Percentiles rank a stretch among this genome's conserved stretches.
Evolutionary conservation across 1,140 invertebrate genomes (phyloP).

Genomic region (Oncopodura yosiiana): DNA sequence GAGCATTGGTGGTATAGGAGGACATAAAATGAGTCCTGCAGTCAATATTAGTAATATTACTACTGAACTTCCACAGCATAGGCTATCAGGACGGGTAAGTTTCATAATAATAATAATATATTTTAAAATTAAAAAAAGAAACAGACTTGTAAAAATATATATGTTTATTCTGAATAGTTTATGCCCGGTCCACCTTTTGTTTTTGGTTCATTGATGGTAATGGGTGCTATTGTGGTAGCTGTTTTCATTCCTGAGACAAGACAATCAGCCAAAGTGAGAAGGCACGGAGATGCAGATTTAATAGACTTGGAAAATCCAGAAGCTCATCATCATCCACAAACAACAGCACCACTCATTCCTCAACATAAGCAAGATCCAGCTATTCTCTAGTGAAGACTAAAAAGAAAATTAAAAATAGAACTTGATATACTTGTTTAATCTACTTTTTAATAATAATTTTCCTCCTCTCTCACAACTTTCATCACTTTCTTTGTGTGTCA

Average conservation of each 20-base stretch:
- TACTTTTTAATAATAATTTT: neutral
- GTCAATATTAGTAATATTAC: slow-evolving; percentile 11
- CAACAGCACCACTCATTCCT: slow-evolving; percentile 62
- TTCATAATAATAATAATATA: slow-evolving; percentile 36
- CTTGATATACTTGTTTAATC: too few relatives aligned
- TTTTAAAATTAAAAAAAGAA: too few relatives aligned
- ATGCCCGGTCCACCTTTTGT: slow-evolving; percentile 99
- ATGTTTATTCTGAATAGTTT: slow-evolving; percentile 47
- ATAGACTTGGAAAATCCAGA: slow-evolving; percentile 35
- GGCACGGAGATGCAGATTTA: slow-evolving; percentile 34
- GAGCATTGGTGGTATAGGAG: slow-evolving; percentile 32
- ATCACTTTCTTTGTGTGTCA: too few relatives aligned
- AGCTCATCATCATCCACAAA: slow-evolving; percentile 41
- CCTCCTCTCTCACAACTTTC: neutral
- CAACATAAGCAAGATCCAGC: slow-evolving; percentile 53
- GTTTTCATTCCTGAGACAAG: slow-evolving; percentile 79
- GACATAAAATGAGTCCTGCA: neutral
- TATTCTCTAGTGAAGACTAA: slow-evolving; percentile 29
- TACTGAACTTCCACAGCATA: slow-evolving; percentile 6
- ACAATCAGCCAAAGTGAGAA: slow-evolving; percentile 42
- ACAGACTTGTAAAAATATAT: too few relatives aligned
- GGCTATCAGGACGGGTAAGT: slow-evolving; percentile 20
- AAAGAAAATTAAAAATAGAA: neutral
- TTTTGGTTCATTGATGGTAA: slow-evolving; percentile 91
- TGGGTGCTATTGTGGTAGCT: slow-evolving; percentile 85